These are phyloP conservation scores for Drosophila pachea DNA, from an alignment of 1,140 invertebrate genomes.

Conservation along the genomic window DNA sequence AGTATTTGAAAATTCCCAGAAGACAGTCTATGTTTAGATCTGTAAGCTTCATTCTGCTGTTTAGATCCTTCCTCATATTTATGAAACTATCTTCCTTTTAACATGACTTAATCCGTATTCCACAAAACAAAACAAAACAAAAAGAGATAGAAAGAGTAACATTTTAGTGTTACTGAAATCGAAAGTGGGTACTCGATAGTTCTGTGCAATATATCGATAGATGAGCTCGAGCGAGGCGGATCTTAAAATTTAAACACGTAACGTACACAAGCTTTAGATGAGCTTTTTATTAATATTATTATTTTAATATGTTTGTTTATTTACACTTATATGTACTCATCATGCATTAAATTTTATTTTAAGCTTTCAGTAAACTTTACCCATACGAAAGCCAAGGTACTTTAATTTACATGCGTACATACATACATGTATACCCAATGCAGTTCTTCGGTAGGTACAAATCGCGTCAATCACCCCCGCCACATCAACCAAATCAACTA, in stretches of 20 bases:
- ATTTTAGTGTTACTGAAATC: neutral
- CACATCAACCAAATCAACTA: constrained; percentile 12
- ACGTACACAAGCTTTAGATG: neutral
- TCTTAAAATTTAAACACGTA: neutral
- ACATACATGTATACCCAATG: neutral
- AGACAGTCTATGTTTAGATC: constrained; percentile 69
- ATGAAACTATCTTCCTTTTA: neutral
- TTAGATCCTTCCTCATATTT: constrained; percentile 1
- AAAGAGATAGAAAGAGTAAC: neutral
- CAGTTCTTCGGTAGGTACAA: neutral
- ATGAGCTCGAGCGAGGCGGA: neutral
- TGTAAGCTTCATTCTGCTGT: constrained; percentile 38
- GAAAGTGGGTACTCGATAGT: constrained; percentile 7
- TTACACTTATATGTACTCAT: neutral
- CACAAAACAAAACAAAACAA: neutral
- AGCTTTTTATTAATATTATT: neutral
- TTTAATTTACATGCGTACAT: neutral
- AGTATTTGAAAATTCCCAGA: constrained; percentile 58
- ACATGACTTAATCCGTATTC: neutral
- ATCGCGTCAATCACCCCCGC: neutral
- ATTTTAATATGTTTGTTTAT: neutral
- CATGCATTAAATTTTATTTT: neutral
- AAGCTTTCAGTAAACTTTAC: neutral
- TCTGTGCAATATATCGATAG: constrained; percentile 8
- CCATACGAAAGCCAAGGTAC: too few relatives aligned